Evolutionary conservation across 2,888 invertebrate species (phyloP).

Genomic region (Hypercompe scribonia): DNA sequence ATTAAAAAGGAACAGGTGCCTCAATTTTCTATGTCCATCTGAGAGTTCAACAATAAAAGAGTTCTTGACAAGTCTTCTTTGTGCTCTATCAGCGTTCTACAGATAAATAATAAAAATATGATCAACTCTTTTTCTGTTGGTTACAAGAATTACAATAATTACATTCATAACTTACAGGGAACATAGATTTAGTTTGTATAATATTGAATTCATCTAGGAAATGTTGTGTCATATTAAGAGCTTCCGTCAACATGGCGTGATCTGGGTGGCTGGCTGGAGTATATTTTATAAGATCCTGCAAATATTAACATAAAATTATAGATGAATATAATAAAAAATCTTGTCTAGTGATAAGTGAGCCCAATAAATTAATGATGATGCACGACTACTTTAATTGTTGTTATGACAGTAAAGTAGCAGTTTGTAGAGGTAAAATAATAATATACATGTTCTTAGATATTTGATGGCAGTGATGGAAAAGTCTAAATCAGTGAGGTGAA

Average conservation of each 20-base stretch:
- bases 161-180: conserved; percentile 87
- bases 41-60: conserved; percentile 97
- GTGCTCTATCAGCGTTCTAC: conserved; percentile 92
- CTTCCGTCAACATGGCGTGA: conserved; percentile 91
- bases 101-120: conserved; percentile 45
- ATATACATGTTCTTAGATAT: no score
- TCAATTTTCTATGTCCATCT: conserved; percentile 94
- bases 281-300: conserved; percentile 92
- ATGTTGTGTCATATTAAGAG: conserved; percentile 94
- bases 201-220: conserved; percentile 97
- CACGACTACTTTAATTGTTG: no score
- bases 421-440: no score
- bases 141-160: neutral
- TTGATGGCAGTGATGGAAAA: no score
- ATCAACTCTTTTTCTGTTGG: neutral
- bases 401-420: no score
- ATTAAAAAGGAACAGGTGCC: conserved; percentile 97
- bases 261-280: conserved; percentile 93
- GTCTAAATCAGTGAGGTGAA: no score
- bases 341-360: neutral
- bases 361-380: no score
- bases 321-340: neutral
- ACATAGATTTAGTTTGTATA: conserved; percentile 93
- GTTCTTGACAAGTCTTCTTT: conserved; percentile 96
- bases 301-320: conserved; percentile 23